Base-by-base conservation (phyloP, 1,140 invertebrate genomes). In the Zophobas atratus region DNA sequence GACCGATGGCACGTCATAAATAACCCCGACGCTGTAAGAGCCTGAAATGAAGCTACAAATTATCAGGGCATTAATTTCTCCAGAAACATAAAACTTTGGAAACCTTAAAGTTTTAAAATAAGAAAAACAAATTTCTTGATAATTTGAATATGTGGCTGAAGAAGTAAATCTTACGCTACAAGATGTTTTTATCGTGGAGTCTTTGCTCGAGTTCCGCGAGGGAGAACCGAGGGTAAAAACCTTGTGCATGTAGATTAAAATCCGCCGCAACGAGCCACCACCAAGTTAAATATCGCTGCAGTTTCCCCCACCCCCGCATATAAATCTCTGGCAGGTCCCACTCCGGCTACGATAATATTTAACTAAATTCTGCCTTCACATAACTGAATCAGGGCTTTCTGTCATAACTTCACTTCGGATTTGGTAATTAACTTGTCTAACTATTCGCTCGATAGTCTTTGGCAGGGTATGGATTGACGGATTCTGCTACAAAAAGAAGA, bases 61-160 rank as follows among this genome's bases (percentile, higher is more conserved):
- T 53, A 72, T 72, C 70, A 39, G 34, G 34, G 34, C 70, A 72
- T 72, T 72, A 60, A 60, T 60, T 60, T 60, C 34, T 8, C 2
- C n/a, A 60, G 38, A 60, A 76, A 70, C 70, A 71, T 79, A 79
- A 82, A 81, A 82, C 79, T 82, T 82, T 82, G 70, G 67, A 81
- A 81, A 80, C 79, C 79, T 82, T 82, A 82, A 80, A 82, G 39
- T 82, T 83, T 77, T 73, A 81, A 81, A 85, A 85, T 85, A 86
- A 84, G 84, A 84, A 86, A 86, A 86, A 86, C 84, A 84, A 86
- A 86, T 85, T 86, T 80, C 82, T 81, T 86, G 85, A 86, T 86
- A 86, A 86, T 86, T 86, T 86, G 85, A 86, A 86, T 86, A 86
- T 86, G 85, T 86, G 85, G 82, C 81, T 82, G 84, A 82, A 84